Evolutionary conservation across 2,888 invertebrate species (phyloP).

Genomic region (Prosopocoilus inquinatus): DNA sequence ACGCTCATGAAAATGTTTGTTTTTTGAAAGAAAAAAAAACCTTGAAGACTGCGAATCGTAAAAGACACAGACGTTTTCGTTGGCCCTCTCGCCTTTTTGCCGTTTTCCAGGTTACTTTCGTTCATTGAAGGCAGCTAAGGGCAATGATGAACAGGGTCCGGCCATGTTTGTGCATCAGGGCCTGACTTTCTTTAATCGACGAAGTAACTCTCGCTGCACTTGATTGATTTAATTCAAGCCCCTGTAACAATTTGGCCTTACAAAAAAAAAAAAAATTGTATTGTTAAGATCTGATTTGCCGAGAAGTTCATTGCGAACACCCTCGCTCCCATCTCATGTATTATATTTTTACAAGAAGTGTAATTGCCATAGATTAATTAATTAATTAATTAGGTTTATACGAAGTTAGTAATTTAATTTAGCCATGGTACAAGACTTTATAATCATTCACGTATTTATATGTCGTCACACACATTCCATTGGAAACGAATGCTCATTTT

Average conservation of each 20-base stretch:
- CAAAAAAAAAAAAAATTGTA: too few relatives aligned
- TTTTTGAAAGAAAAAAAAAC: too few relatives aligned
- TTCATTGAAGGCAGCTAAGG: too few relatives aligned
- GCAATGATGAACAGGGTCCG: too few relatives aligned
- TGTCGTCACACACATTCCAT: background rate
- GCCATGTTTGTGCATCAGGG: too few relatives aligned
- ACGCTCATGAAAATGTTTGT: constrained; percentile 10
- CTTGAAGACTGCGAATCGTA: too few relatives aligned
- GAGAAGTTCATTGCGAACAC: background rate
- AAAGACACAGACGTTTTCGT: too few relatives aligned
- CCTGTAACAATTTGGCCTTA: background rate
- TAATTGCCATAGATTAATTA: constrained; percentile 21
- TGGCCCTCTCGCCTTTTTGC: too few relatives aligned
- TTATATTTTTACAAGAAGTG: constrained; percentile 17
- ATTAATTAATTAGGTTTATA: constrained; percentile 4
- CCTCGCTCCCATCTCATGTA: constrained; percentile 8
- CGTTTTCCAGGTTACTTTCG: too few relatives aligned
- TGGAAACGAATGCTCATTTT: constrained; percentile 8
- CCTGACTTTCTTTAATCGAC: too few relatives aligned
- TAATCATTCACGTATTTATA: background rate
- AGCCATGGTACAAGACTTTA: constrained; percentile 20
- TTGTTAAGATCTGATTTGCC: background rate
- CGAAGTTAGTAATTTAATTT: constrained; percentile 18
- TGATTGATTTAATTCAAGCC: background rate
- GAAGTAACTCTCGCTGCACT: background rate